Conservation (phyloP, 1,140 invertebrate genomes). For the Drosophila pseudoananassae region DNA sequence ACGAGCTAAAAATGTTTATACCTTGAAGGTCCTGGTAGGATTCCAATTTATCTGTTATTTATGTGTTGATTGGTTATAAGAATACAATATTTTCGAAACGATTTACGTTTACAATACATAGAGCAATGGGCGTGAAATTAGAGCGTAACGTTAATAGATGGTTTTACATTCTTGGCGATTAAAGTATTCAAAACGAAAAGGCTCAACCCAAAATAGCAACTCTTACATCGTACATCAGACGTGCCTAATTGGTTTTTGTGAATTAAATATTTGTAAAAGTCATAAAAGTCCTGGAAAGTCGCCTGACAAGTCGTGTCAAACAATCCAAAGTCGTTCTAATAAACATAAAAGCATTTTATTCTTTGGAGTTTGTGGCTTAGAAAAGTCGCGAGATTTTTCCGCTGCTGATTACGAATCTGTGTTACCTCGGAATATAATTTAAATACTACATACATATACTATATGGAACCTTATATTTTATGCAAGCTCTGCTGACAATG, state of each 20-base stretch:
- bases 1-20: conserved; percentile 76
- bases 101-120: conserved; percentile 55
- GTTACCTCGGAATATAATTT: not conserved
- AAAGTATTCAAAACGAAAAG: not conserved
- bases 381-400: conserved; percentile 5
- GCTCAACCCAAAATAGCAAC: conserved; percentile 56
- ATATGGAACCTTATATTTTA: not conserved
- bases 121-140: conserved; percentile 71
- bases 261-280: conserved; percentile 48
- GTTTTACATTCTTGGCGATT: conserved; percentile 41
- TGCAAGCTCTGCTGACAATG: conserved; percentile 1
- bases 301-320: conserved; percentile 50
- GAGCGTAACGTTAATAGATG: conserved; percentile 75
- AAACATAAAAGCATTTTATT: conserved; percentile 74
- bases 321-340: conserved; percentile 76
- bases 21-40: conserved; percentile 84
- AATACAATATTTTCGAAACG: conserved; percentile 63
- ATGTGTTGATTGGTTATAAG: conserved; percentile 74
- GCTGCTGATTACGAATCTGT: not conserved
- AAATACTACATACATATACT: not conserved
- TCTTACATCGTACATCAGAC: conserved; percentile 25
- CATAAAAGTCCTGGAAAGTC: not conserved
- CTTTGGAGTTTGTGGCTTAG: conserved; percentile 17
- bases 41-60: conserved; percentile 84
- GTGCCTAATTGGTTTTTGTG: conserved; percentile 40